Evolutionary conservation across 2,888 invertebrate species (phyloP), one percentile per base, ranked within the genome.

Genomic region (Agriopis marginaria): DNA sequence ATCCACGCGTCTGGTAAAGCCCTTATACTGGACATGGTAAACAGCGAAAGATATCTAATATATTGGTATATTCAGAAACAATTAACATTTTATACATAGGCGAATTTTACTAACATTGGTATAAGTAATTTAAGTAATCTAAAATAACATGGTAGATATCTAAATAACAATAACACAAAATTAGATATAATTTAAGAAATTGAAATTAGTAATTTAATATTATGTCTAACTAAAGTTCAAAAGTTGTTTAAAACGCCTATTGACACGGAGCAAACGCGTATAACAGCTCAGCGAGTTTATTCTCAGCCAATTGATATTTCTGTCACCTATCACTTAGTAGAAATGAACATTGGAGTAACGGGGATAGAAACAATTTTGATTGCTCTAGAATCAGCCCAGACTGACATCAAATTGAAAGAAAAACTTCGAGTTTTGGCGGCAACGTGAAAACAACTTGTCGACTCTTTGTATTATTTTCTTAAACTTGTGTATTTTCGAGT

Each of bases 61-160:
- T 56, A 42, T 56, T 45, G 32, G 32, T 58, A 58, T 8, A 17
- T 11, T 17, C 1, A 56, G 17, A 39, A 23, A 56, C 17, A 17
- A 56, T 17, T 39, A 72, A 74, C 54, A 75, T 72, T 78, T 81
- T 75, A 72, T 61, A 45, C 54, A 74, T 79, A 78, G 73, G 63
- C 12, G 54, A 59, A 59, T 68, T 54, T 63, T 45, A 68, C 54
- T 68, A 68, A 63, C 47, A 63, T 45, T 14, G 11, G 8, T 7
- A 55, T 50, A 47, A 50, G 42, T 61, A 59, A 45, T 14, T 42
- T 59, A 53, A 51, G 44, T 56, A 56, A 17, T 32, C 12, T 14
- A 40, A 53, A 59, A n/a, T 60, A 60, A 54, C n/a, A 32, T 55
- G 23, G 23, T 51, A 51, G 51, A 51, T 51, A 51, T 51, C 23